Evolutionary conservation across 2,113 vertebrate species (phyloP), one percentile per base, ranked within the genome.

Genomic region (Edolisoma coerulescens): DNA sequence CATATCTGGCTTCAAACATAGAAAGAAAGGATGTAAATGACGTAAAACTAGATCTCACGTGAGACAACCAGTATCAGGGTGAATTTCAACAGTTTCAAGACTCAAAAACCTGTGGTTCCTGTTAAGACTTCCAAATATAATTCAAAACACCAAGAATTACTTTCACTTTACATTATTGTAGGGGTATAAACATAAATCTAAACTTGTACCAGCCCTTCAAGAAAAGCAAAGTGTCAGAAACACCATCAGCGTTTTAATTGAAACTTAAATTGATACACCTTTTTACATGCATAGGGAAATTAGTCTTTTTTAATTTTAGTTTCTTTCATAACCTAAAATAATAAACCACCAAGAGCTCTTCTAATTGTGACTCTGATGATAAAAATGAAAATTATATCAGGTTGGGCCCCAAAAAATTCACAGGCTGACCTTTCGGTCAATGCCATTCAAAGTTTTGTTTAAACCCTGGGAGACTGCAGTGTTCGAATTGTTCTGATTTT

Each of bases 251-350:
- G 4, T 49, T 39, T 69, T 60, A 59, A 11, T 7, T 50, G 32
- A 73, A 78, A 59, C 7, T 21, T 49, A 32, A 63, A 3, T 52
- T 47, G 22, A 28, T 68, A 15, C 3, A 44, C 7, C 39, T 90
- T 76, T 41, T 61, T 24, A 57, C 3, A 49, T n/a, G 10, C 8
- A 41, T 20, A 57, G 5, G 7, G 26, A 75, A 67, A 44, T 39
- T 2, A 71, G 5, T 14, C 1, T 53, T 69, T 81, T 45, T 5
- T 3, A 7, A 3, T 57, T 52, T 61, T 60, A 7, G 1, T 35
- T 74, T 39, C 3, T 47, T 78, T 82, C 49, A 21, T 23, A n/a
- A 56, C 6, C 4, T 30, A 79, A 82, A 81, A 78, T 19, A 85
- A 3, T 42, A 39, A 69, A 74, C 1, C 16, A 65, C 2, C 5